These are phyloP conservation scores for Drosophila kambysellisi DNA, from an alignment of 2,888 invertebrate genomes.

Conservation along the genomic window DNA sequence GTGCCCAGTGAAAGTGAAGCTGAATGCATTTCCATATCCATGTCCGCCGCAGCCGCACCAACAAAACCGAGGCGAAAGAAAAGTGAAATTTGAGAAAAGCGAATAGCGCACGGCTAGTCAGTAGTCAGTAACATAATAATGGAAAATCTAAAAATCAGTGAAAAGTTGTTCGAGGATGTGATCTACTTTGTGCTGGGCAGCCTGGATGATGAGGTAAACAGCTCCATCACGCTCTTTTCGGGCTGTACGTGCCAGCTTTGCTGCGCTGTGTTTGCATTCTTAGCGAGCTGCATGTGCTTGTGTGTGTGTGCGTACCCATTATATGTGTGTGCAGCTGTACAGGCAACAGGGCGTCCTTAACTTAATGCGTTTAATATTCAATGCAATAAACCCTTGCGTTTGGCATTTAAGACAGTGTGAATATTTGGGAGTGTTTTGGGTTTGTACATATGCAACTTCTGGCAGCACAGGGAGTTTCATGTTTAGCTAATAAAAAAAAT, in stretches of 20 bases:
- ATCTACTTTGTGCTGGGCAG: conserved; percentile 94
- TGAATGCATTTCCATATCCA: conserved; percentile 56
- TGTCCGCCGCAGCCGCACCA: conserved; percentile 62
- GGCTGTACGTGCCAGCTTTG: conserved; percentile 33
- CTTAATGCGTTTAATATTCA: conserved; percentile 13
- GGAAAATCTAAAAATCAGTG: conserved; percentile 83
- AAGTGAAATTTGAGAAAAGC: conserved; percentile 66
- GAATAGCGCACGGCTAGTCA: conserved; percentile 44
- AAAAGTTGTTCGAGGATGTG: conserved; percentile 91
- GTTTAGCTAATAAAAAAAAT: conserved; percentile 34
- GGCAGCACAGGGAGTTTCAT: conserved; percentile 54
- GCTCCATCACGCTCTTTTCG: conserved; percentile 3
- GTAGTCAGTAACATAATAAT: conserved; percentile 57
- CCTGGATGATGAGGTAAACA: conserved; percentile 89
- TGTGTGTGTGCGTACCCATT: conserved; percentile 15
- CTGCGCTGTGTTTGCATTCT: conserved; percentile 48
- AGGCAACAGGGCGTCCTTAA: conserved; percentile 8
- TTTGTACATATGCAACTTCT: conserved; percentile 1
- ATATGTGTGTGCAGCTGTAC: conserved; percentile 49
- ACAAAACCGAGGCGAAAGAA: conserved; percentile 67
- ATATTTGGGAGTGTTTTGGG: background rate
- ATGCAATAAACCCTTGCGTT: background rate
- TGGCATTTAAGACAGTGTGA: background rate
- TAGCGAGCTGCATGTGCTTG: conserved; percentile 14
- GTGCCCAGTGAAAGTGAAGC: conserved; percentile 39